phyloP scores from a whole-genome alignment of 2,797 vertebrate genomes.

The Morelia viridis region DNA sequence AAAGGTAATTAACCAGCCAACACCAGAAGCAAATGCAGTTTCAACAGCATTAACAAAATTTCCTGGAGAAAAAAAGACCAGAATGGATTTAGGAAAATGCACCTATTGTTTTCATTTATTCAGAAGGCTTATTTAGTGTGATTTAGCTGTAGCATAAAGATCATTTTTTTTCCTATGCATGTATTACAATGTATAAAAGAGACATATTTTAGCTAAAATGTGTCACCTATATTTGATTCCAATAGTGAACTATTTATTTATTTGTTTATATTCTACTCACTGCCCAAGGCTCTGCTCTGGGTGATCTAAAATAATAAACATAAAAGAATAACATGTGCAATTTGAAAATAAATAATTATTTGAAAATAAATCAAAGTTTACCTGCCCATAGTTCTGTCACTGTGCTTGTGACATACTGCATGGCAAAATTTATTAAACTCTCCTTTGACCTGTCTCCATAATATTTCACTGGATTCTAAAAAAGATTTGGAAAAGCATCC shows the following conservation, averaged over 20 bases:
- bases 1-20: constrained; percentile 89
- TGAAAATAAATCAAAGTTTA: constrained; percentile 59
- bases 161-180: background rate
- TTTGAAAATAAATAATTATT: background rate
- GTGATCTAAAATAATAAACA: background rate
- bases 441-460: constrained; percentile 85
- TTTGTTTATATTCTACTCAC: background rate
- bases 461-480: constrained; percentile 88
- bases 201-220: background rate
- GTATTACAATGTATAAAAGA: background rate
- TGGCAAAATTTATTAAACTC: constrained; percentile 85
- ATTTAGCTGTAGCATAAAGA: background rate
- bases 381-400: constrained; percentile 91
- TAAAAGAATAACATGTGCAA: background rate
- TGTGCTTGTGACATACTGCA: constrained; percentile 87
- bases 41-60: constrained; percentile 82
- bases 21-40: constrained; percentile 80
- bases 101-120: background rate
- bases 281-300: background rate
- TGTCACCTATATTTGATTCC: background rate
- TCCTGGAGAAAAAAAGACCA: constrained; percentile 69
- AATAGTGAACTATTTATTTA: background rate
- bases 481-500: constrained; percentile 42
- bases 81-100: constrained; percentile 33
- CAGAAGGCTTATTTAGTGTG: background rate